Base-by-base conservation (phyloP, 1,140 invertebrate species). In the roundworm (Caenorhabditis elegans) region DNA sequence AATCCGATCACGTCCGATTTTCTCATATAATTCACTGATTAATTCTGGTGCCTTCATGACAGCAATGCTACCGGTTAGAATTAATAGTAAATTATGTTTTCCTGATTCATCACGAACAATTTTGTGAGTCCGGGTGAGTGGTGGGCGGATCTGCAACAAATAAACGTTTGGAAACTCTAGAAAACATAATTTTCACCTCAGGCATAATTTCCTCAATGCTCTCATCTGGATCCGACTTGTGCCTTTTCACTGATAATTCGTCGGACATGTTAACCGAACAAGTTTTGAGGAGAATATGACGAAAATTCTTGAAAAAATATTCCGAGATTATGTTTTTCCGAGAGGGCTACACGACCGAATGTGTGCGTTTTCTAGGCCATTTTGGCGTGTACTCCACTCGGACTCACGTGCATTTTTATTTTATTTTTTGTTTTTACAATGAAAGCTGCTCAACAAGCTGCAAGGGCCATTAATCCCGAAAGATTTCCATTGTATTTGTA, bases 1-100 rank as follows among this genome's bases (percentile, higher is more conserved):
- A 24, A 88, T 24, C 19, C 83, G 85, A 26, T 86, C 43, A 87
- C 87, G 11, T 39, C 81, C 76, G 10, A 85, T 75, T 43, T 82
- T 60, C 48, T 86, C 85, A 89, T 88, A 88, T 22, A 94, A 88
- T 83, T 92, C 90, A 26, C 92, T 87, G 46, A 94, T 91, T 36
- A 97, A 88, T 86, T 93, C 88, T 2, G 93, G 92, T 47, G 95
- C 87, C 91, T 97, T 97, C 24, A 97, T 94, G 10, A 94, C 93
- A 26, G 96, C 96, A 8, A 97, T 95, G 91, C 95, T 96, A 26
- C 95, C 96, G 1, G 95, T 96, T 83, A 94, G 94, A 39, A 94
- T 94, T 76, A 97, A 90, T 39, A 97, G 89, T 82, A 96, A 90
- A 60, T 91, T 89, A 43, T 87, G 88, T 60, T 88, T 88, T 17